These are phyloP conservation scores for Metopia argyrocephala DNA, from an alignment of 2,888 invertebrate species.

Conservation along the genomic window DNA sequence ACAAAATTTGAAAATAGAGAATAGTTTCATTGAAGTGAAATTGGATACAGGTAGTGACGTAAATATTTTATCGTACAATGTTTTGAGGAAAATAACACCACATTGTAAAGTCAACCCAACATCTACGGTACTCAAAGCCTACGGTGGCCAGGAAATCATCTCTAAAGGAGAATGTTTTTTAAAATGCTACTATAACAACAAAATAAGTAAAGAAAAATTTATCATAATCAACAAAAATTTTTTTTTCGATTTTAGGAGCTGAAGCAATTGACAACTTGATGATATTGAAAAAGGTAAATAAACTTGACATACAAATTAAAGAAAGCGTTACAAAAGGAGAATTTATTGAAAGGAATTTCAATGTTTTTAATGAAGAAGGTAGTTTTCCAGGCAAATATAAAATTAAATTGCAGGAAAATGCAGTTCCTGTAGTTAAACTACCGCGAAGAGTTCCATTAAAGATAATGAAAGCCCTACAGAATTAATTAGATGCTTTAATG, in stretches of 20 bases:
- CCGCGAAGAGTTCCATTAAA: constrained; percentile 54
- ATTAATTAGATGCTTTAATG: too few species aligned
- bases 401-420: constrained; percentile 44
- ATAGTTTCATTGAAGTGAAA: constrained; percentile 19
- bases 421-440: constrained; percentile 46
- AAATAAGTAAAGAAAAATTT: constrained; percentile 15
- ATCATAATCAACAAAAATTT: constrained; percentile 5
- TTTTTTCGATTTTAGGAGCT: constrained; percentile 4
- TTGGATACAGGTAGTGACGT: not conserved
- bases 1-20: not conserved
- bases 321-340: constrained; percentile 15
- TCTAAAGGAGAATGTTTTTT: constrained; percentile 27
- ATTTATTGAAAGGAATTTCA: not conserved
- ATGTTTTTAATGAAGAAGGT: constrained; percentile 52
- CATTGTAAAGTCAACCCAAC: constrained; percentile 2
- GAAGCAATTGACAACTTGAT: constrained; percentile 44
- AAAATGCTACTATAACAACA: constrained; percentile 17
- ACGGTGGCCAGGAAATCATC: not conserved
- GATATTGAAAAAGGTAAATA: too few species aligned
- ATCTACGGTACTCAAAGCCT: constrained; percentile 13
- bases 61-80: constrained; percentile 8
- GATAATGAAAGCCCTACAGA: constrained; percentile 43
- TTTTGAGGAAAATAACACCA: not conserved
- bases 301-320: constrained; percentile 10
- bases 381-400: constrained; percentile 53